Conservation (phyloP, 2,113 vertebrate species). For the Elephas maximus region DNA sequence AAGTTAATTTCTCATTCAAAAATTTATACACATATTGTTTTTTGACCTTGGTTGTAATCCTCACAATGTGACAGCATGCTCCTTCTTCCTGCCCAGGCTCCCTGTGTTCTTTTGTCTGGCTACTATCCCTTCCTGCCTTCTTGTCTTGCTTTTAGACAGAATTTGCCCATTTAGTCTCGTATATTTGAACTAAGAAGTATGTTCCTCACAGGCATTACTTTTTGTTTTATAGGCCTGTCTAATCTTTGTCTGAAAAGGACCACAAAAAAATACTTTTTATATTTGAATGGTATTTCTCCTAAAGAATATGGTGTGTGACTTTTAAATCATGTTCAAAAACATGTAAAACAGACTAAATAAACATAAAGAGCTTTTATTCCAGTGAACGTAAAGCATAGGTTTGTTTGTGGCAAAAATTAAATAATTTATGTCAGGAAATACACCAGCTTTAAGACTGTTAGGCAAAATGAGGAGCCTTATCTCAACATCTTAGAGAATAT, state of each 20-base stretch:
- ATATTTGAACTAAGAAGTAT: too few species aligned
- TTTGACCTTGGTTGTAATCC: too few species aligned
- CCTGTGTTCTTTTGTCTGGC: too few species aligned
- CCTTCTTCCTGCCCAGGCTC: too few species aligned
- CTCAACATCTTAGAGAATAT: constrained; percentile 28
- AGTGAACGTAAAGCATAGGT: constrained; percentile 58
- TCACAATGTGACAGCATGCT: too few species aligned
- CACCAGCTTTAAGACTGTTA: constrained; percentile 25
- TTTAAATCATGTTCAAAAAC: not conserved
- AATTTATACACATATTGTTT: too few species aligned
- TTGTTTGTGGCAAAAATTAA: not conserved
- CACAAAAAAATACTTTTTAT: not conserved
- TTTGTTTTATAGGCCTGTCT: too few species aligned
- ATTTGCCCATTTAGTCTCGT: too few species aligned
- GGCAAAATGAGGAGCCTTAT: not conserved
- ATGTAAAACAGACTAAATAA: constrained; percentile 71
- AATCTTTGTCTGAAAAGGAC: not conserved
- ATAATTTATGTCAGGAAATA: constrained; percentile 9
- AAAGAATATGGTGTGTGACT: not conserved
- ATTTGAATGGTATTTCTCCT: not conserved
- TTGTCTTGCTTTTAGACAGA: too few species aligned
- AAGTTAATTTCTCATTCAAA: too few species aligned
- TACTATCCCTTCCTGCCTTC: too few species aligned
- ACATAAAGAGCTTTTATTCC: constrained; percentile 63
- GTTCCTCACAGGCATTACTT: too few species aligned